Percentiles rank a stretch among this genome's conserved stretches.
Conservation (phyloP, 2,113 vertebrate species). For the Takifugu bimaculatus region DNA sequence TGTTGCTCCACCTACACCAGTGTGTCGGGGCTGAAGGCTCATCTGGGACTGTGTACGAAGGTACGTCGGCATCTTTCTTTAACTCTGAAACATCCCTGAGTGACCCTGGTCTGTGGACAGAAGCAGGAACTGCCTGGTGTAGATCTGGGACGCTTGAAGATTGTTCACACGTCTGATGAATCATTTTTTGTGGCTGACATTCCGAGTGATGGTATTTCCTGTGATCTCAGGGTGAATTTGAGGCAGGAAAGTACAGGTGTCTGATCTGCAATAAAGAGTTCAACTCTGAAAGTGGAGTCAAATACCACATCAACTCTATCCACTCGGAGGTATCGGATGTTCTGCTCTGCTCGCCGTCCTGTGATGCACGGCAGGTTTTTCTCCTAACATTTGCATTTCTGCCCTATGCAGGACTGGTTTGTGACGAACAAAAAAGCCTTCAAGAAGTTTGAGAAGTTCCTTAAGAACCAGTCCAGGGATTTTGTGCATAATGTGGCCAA, state of each 20-base stretch:
- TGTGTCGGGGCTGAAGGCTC: slow-evolving; percentile 83
- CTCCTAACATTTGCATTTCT: too few relatives aligned
- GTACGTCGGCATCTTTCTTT: slow-evolving; percentile 61
- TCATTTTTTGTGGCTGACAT: neutral
- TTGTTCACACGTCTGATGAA: neutral
- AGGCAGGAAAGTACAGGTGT: slow-evolving; percentile 90
- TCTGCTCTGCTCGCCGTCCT: neutral
- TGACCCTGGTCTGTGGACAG: neutral
- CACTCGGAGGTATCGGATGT: slow-evolving; percentile 84
- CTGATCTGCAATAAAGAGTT: slow-evolving; percentile 93
- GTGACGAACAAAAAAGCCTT: slow-evolving; percentile 82
- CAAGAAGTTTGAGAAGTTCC: slow-evolving; percentile 85
- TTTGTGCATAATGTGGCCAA: slow-evolving; percentile 23
- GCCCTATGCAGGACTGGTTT: slow-evolving; percentile 84
- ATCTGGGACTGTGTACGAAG: slow-evolving; percentile 87
- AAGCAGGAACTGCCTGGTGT: neutral
- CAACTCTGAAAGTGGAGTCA: slow-evolving; percentile 93
- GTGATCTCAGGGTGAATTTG: slow-evolving; percentile 82
- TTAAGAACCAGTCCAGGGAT: slow-evolving; percentile 80
- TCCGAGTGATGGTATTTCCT: neutral
- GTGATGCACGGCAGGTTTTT: neutral
- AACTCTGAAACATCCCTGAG: neutral
- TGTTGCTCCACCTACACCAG: slow-evolving; percentile 66
- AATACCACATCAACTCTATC: slow-evolving; percentile 94
- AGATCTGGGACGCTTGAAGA: too few relatives aligned